Evolutionary conservation across 2,797 vertebrate genomes (phyloP).

Genomic region (Micropoecilia bifurca): DNA sequence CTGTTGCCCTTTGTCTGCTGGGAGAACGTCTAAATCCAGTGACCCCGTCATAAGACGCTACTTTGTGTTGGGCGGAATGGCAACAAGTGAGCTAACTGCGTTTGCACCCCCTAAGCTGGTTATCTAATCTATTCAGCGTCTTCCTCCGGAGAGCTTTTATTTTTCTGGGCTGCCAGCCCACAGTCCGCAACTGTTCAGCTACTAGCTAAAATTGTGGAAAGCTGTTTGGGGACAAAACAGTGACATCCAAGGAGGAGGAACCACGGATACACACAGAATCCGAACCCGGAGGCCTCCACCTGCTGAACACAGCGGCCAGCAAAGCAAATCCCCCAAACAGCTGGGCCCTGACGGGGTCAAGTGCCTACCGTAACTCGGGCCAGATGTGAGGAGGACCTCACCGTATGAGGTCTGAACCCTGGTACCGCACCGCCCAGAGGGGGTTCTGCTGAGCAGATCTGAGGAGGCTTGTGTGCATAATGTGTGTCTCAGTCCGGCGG

Average conservation of each 20-base stretch:
- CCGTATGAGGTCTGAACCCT: conserved; percentile 61
- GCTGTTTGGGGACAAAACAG: neutral
- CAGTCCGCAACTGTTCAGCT: conserved; percentile 26
- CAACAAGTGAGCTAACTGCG: conserved; percentile 35
- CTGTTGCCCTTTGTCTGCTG: conserved; percentile 41
- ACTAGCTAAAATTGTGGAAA: conserved; percentile 38
- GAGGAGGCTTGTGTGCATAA: conserved; percentile 41
- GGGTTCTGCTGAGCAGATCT: conserved; percentile 66
- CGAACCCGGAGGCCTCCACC: conserved; percentile 39
- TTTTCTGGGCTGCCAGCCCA: conserved; percentile 50
- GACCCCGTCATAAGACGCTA: conserved; percentile 25
- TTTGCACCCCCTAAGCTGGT: conserved; percentile 42
- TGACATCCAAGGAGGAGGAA: conserved; percentile 19
- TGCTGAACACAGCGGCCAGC: conserved; percentile 41
- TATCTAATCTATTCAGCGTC: conserved; percentile 69
- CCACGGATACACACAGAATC: conserved; percentile 28
- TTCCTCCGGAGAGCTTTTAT: conserved; percentile 64
- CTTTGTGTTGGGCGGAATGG: conserved; percentile 33
- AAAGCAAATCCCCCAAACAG: conserved; percentile 69
- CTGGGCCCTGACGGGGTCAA: conserved; percentile 65
- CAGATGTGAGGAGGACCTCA: conserved; percentile 72
- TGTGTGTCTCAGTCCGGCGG: conserved; percentile 51
- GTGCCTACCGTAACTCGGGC: conserved; percentile 71
- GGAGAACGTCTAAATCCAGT: conserved; percentile 40
- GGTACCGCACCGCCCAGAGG: conserved; percentile 61